Percentiles rank a stretch among this genome's conserved stretches.
phyloP scores from a whole-genome alignment of 1,140 invertebrate genomes.

The Brachionus rotundiformis region DNA sequence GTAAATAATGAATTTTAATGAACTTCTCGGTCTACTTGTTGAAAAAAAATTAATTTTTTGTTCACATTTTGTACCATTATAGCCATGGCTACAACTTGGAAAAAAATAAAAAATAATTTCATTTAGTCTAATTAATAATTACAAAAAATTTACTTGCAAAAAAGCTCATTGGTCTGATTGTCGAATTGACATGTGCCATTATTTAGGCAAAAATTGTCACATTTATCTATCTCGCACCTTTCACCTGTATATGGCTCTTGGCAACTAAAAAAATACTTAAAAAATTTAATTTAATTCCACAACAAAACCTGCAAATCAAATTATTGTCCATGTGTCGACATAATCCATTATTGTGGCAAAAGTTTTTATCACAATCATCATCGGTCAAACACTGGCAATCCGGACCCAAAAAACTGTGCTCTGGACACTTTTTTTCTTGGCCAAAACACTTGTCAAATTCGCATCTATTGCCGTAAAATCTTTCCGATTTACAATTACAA shows the following conservation, averaged over 20 bases:
- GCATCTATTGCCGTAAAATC: constrained; percentile 18
- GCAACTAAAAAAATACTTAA: not conserved
- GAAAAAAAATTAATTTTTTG: not conserved
- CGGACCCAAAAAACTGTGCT: not conserved
- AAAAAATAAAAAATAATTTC: not conserved
- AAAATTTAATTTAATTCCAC: not conserved
- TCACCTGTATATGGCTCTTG: not conserved
- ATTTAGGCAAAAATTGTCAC: constrained; percentile 16
- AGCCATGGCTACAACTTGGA: not conserved
- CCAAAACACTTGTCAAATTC: constrained; percentile 38
- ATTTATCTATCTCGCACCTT: not conserved
- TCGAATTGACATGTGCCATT: constrained; percentile 14
- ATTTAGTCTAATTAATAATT: no score
- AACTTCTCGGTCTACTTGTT: not conserved
- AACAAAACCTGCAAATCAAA: constrained; percentile 23
- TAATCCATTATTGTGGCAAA: constrained; percentile 25
- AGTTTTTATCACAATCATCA: not conserved
- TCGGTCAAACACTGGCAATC: constrained; percentile 31
- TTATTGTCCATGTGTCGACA: not conserved
- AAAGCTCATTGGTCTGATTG: not conserved
- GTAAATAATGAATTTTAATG: constrained; percentile 21
- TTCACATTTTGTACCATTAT: constrained; percentile 40
- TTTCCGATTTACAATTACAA: constrained; percentile 16
- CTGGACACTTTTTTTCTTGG: not conserved
- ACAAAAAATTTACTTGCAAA: not conserved